phyloP scores from a whole-genome alignment of 2,888 invertebrate genomes.

The Oligia strigilis region DNA sequence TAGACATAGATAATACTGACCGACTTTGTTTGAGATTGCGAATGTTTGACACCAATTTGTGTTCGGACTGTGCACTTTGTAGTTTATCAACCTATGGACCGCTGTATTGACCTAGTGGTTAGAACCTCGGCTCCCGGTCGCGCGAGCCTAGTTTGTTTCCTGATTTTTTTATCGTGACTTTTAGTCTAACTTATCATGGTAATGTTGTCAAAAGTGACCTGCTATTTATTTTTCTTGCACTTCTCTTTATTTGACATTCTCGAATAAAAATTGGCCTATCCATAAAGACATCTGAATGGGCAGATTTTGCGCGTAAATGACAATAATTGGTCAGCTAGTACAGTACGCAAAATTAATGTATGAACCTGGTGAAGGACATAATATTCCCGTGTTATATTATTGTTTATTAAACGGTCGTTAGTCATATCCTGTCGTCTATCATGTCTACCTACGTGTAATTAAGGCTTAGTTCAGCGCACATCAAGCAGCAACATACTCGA shows the following conservation, averaged over 20 bases:
- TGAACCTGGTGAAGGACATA: too few species aligned
- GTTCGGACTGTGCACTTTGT: background rate
- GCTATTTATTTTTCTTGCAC: background rate
- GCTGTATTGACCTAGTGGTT: constrained; percentile 17
- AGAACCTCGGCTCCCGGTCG: background rate
- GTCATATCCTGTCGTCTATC: background rate
- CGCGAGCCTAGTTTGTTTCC: background rate
- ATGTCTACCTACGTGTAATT: background rate
- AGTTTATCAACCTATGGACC: constrained; percentile 29
- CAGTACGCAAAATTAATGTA: background rate
- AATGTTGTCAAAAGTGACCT: background rate
- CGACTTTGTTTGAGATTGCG: constrained; percentile 17
- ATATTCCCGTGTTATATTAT: too few species aligned
- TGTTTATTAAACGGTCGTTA: background rate
- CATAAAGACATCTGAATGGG: background rate
- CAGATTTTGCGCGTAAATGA: background rate
- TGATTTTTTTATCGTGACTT: background rate
- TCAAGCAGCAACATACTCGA: too few species aligned
- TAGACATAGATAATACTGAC: background rate
- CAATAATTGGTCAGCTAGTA: background rate
- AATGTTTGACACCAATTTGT: constrained; percentile 27
- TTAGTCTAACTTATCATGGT: background rate
- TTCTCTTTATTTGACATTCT: background rate
- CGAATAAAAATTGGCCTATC: background rate
- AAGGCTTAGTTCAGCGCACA: background rate